Percentiles rank a stretch among this genome's conserved stretches.
Conservation (phyloP, 1,140 invertebrate genomes). For the Lerema accius region DNA sequence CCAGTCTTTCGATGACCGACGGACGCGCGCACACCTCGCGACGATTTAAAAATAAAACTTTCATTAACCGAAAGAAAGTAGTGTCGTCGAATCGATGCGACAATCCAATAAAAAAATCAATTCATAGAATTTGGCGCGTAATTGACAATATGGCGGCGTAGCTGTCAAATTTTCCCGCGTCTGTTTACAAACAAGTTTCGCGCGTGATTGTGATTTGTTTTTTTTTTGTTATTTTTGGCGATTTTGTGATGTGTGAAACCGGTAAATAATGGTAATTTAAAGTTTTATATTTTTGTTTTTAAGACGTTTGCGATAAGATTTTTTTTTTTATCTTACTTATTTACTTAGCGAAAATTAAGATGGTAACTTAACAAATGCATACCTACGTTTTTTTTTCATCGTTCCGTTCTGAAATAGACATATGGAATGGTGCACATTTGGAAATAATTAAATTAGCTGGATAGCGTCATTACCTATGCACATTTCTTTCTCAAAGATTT, state of each 20-base stretch:
- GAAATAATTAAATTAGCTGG: too few relatives aligned
- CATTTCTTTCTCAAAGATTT: too few relatives aligned
- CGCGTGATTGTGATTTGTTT: slow-evolving; percentile 20
- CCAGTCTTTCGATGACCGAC: slow-evolving; percentile 51
- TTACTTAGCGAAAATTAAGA: too few relatives aligned
- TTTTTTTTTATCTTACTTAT: not conserved
- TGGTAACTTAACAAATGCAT: too few relatives aligned
- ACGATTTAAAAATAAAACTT: slow-evolving; percentile 40
- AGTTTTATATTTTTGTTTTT: slow-evolving; percentile 6
- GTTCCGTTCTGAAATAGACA: too few relatives aligned
- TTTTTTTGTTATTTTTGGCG: slow-evolving; percentile 11
- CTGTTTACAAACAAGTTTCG: slow-evolving; percentile 33
- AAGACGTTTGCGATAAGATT: slow-evolving; percentile 24
- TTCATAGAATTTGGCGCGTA: slow-evolving; percentile 33
- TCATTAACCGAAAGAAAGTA: slow-evolving; percentile 35
- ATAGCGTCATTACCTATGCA: too few relatives aligned
- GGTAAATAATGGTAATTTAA: slow-evolving; percentile 17
- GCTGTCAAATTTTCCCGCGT: slow-evolving; percentile 46
- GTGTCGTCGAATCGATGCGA: slow-evolving; percentile 10
- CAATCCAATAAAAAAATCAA: slow-evolving; percentile 26
- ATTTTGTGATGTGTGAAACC: slow-evolving; percentile 18
- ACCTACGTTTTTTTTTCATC: too few relatives aligned
- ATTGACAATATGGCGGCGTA: slow-evolving; percentile 39
- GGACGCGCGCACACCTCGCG: slow-evolving; percentile 50
- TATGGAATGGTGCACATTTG: too few relatives aligned